These are phyloP conservation scores for Empidonax traillii DNA, from an alignment of 2,113 vertebrate genomes.

Conservation along the genomic window DNA sequence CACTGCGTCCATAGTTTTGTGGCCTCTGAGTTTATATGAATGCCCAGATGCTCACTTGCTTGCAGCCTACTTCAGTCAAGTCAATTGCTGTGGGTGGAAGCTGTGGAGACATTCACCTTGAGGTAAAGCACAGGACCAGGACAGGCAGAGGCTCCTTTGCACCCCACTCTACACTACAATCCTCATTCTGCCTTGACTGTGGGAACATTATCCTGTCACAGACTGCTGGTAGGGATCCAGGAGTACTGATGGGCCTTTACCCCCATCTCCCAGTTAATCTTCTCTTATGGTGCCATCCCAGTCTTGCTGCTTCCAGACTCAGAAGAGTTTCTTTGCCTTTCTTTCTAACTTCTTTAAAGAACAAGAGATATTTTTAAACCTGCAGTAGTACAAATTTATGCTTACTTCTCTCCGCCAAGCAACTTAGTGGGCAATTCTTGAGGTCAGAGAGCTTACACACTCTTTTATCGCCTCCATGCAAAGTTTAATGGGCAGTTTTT, in stretches of 20 bases:
- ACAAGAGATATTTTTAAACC: background rate
- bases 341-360: background rate
- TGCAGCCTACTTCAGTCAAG: accelerated
- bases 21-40: background rate
- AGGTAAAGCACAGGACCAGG: background rate
- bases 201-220: background rate
- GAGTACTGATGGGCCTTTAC: background rate
- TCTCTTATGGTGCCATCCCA: accelerated
- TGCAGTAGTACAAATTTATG: background rate
- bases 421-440: background rate
- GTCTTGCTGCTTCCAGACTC: background rate
- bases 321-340: background rate
- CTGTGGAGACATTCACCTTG: background rate
- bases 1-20: background rate
- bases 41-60: background rate
- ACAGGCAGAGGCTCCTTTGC: background rate
- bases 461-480: accelerated
- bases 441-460: background rate
- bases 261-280: background rate
- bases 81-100: background rate
- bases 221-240: background rate
- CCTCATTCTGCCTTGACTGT: background rate
- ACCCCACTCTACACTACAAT: accelerated
- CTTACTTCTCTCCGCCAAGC: background rate
- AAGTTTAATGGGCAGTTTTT: background rate